Base-by-base conservation (phyloP, 2,888 invertebrate species). In the Cerastis leucographa region DNA sequence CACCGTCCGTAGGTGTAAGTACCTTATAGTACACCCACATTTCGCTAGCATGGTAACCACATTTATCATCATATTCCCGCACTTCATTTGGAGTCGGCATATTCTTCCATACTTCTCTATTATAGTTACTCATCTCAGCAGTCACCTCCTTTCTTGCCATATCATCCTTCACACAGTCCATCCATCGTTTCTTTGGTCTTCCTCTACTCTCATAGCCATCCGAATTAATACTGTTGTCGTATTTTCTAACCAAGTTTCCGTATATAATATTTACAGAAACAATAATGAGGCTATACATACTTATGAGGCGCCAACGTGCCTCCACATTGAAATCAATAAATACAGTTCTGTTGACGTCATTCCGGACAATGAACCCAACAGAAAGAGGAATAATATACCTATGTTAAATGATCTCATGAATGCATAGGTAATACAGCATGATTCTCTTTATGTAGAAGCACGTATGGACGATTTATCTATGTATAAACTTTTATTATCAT, bases 291-390 rank as follows among this genome's bases (percentile, higher is more conserved):
- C 59, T 49, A 49, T 49, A 29, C 17, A 61, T 29, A 75, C 44
- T 0, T 76, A 25, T 40, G 46, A 29, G 64, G 29, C 35, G 75
- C 54, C 17, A 76, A 35, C 25, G 12, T 35, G 17, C 35, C 35
- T 35, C 1, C 17, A 42, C 17, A 42, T 79, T 72, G 46, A 59
- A 72, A 65, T 74, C 73, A 81, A 81, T 72, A 40, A 69, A 80
- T 22, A 49, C 17, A 11, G 25, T 65, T 35, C 35, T 81, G 65
- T 66, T 65, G 65, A 56, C 51, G 69, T 54, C 51, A 35, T 44
- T 40, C 44, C 19, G 81, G 44, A 29, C 51, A 78, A 81, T 73
- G 56, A 49, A 44, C 81, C 56, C n/a, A 56, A 56, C 2, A 42
- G 46, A n/a, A 46, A 5, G 17, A 51, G 42, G 8, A 44, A 44